Evolutionary conservation across 2,113 vertebrate genomes (phyloP), one percentile per base, ranked within the genome.

Genomic region (Gorsachius goisagi): DNA sequence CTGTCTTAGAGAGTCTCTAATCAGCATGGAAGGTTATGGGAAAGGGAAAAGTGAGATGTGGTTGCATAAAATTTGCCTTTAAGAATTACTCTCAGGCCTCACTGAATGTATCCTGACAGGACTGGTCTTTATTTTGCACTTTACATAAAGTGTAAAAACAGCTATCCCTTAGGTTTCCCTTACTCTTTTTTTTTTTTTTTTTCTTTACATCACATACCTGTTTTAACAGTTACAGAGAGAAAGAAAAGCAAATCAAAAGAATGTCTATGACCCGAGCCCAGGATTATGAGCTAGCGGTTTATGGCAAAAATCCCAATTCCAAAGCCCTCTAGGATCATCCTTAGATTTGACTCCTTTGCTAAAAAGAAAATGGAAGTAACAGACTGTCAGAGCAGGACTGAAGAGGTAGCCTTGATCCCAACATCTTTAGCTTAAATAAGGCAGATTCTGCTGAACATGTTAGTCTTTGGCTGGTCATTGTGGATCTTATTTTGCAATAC

Each of bases 151-250:
- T 53, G 9, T 45, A 21, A 66, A 87, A 80, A 3, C 21, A 68
- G 5, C 3, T 68, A 52, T 17, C 8, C 2, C 8, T 66, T 56
- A 49, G 5, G 24, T 78, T 59, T 90, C 9, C 27, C 14, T 45
- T 67, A 32, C 3, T 26, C 4, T 49, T 5, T 41, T 41, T 41
- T 41, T 41, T 41, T 18, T 24, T 39, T 52, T 52, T 19, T 21
- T 39, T 62, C n/a, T 64, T 9, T 17, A 28, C 3, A 30, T 68
- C 32, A 32, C 0, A 0, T 37, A 28, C 12, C 17, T 5, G 15
- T 71, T 94, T 68, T 37, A 67, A 27, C 22, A 44, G 7, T 14
- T 68, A 53, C 9, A 28, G 18, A 59, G 14, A 55, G 17, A 79
- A 79, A 8, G 52, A 68, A 73, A 83, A 85, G 2, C 12, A 79